Evolutionary conservation across 1,140 invertebrate genomes (phyloP), one percentile per base, ranked within the genome.

Genomic region (Coenobita brevimanus): DNA sequence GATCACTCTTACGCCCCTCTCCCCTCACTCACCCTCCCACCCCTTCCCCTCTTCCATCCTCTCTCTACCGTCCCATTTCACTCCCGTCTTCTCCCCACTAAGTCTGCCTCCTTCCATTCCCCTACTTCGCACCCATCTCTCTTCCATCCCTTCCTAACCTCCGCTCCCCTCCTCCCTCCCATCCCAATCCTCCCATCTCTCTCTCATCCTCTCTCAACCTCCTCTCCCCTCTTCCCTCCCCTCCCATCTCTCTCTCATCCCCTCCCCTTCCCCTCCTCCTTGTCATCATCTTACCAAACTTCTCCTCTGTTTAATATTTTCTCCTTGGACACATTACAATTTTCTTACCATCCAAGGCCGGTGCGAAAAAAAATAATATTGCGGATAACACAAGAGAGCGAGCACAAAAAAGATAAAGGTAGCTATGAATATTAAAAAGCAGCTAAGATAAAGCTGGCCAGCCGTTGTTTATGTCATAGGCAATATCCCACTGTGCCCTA

Each of bases 391-490:
- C 24, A 38, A 73, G 41, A 73, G n/a, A 73, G 64, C n/a, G 64
- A 6, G 46, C 6, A 17, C 27, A 17, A 17, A 73, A 30, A 73
- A 36, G 41, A 73, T 38, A 73, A 73, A 73, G 33, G n/a, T 38
- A 73, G 33, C 69, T 41, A 73, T 73, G 69, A 73, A 73, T 73
- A 73, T 73, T 73, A 73, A 73, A 73, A 73, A 38, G 24, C 69
- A 30, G 69, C 27, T 73, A 73, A 73, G 69, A 73, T 73, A 73
- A 73, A 73, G 69, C 69, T 50, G 24, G 69, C 69, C 69, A 38
- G 8, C 30, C 41, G 69, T 73, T 73, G 69, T 73, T 73, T 73
- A 73, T 73, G 69, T 73, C 69, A 73, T 73, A 73, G 69, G 69
- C 69, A 73, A 73, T 73, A 73, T 73, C 69, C 69, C 27, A 73